Conservation (phyloP, 2,888 invertebrate species). For the Tachystola acroxantha region DNA sequence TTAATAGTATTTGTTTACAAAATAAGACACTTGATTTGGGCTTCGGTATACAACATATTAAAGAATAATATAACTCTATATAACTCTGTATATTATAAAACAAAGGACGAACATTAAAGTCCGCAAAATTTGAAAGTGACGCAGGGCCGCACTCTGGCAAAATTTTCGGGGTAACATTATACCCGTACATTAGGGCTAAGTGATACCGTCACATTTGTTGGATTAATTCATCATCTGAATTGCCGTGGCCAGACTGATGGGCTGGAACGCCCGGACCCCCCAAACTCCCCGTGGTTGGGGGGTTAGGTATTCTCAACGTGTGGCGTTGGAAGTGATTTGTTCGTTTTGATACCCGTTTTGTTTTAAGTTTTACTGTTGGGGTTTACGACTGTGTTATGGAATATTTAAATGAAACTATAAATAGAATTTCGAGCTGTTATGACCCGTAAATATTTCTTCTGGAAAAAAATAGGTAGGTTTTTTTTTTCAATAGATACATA, state of each 20-base stretch:
- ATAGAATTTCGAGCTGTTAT: too few species aligned
- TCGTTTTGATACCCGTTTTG: slow-evolving; percentile 19
- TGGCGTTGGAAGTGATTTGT: slow-evolving; percentile 54
- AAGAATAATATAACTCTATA: neutral
- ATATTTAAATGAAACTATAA: too few species aligned
- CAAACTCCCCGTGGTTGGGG: slow-evolving; percentile 24
- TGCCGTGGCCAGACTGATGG: slow-evolving; percentile 79
- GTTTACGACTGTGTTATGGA: neutral
- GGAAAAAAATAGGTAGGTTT: too few species aligned
- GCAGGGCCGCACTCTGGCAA: slow-evolving; percentile 33
- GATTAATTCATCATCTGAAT: slow-evolving; percentile 79
- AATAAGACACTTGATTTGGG: too few species aligned
- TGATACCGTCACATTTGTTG: slow-evolving; percentile 78
- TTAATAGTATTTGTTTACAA: too few species aligned
- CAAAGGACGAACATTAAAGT: slow-evolving; percentile 30
- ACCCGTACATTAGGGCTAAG: slow-evolving; percentile 78
- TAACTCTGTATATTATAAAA: slow-evolving; percentile 7
- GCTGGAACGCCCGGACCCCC: slow-evolving; percentile 53
- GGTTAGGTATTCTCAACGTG: slow-evolving; percentile 43
- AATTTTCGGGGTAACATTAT: slow-evolving; percentile 74
- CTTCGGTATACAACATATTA: too few species aligned
- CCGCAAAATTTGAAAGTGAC: slow-evolving; percentile 47
- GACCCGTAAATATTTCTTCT: too few species aligned
- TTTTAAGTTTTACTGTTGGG: slow-evolving; percentile 2
- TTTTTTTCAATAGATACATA: too few species aligned